A percentile compares a stretch with the other conserved stretches of the same genome.
Conservation (phyloP, 2,113 vertebrate genomes). For the Scalopus aquaticus region DNA sequence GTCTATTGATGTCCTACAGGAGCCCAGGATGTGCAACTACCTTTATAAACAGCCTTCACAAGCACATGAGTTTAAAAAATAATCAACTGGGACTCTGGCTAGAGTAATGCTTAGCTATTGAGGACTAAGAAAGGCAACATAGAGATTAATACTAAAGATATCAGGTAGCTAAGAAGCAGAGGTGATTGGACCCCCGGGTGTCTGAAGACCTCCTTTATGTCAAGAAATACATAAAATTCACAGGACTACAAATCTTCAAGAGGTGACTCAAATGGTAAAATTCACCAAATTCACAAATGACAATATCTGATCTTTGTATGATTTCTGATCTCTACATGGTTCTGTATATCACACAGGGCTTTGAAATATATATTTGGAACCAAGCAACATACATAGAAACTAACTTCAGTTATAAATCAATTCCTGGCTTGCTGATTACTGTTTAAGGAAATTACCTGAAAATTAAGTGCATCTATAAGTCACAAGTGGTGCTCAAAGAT, state of each 20-base stretch:
- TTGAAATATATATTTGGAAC: slow-evolving; percentile 75
- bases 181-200: background rate
- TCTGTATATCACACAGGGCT: slow-evolving; percentile 48
- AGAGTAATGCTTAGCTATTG: slow-evolving; percentile 3
- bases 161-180: background rate
- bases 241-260: slow-evolving; percentile 31
- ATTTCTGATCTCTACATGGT: slow-evolving; percentile 63
- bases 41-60: slow-evolving; percentile 66
- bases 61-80: slow-evolving; percentile 54
- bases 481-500: background rate
- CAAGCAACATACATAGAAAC: slow-evolving; percentile 44
- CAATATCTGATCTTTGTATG: slow-evolving; percentile 43
- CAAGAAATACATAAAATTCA: background rate
- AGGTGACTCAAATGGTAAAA: slow-evolving; percentile 22
- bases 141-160: slow-evolving; percentile 20
- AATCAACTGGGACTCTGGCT: slow-evolving; percentile 58
- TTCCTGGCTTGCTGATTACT: slow-evolving; percentile 32
- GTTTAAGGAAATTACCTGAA: slow-evolving; percentile 39
- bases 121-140: slow-evolving; percentile 32
- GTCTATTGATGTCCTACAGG: slow-evolving; percentile 62
- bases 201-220: slow-evolving; percentile 48
- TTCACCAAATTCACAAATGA: slow-evolving; percentile 61
- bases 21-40: slow-evolving; percentile 55
- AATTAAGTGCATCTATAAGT: background rate
- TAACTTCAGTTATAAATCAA: slow-evolving; percentile 47